Evolutionary conservation across 2,113 vertebrate genomes (phyloP), one percentile per base, ranked within the genome.

Genomic region (Ancistrus triradiatus): DNA sequence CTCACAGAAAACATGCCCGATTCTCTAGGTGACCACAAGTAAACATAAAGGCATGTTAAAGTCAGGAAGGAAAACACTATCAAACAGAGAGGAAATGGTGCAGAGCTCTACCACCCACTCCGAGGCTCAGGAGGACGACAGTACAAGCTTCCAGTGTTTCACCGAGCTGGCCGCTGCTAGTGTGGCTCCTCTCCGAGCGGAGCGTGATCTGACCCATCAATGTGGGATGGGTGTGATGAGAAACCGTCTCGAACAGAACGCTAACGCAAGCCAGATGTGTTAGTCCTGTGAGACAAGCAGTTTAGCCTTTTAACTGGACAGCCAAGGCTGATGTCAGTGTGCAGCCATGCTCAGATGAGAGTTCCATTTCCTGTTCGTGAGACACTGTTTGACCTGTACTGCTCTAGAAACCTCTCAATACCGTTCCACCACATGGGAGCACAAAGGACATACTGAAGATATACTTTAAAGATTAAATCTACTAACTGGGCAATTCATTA

Each of bases 1-100:
- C 80, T 83, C 83, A 88, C 85, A 88, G 72, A 83, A 90, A 90
- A 86, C 81, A 88, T 81, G 78, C 11, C 35, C 69, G 70, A 65
- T 67, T 73, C 77, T 78, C 74, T 80, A 74, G 66, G 76, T 78
- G 74, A 80, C 81, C 77, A 42, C 77, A 82, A 82, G 80, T 85
- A 85, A 84, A 80, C 82, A 80, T 61, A 71, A 83, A 73, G 74
- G 77, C 77, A 81, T 55, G 38, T 74, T 71, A 77, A 74, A 80
- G 69, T 69, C 78, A 66, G 69, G 69, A 58, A 67, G 72, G 53
- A 59, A 66, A 28, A 47, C 38, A 28, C 17, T 37, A 63, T 59
- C 78, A 66, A 68, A 11, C 51, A 63, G 48, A 53, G 21, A 61
- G 70, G 67, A 70, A 71, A 63, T 53, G 38, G 35, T 33, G 61